These are phyloP conservation scores for Galbula dea DNA, from an alignment of 2,113 vertebrate species.

Conservation along the genomic window DNA sequence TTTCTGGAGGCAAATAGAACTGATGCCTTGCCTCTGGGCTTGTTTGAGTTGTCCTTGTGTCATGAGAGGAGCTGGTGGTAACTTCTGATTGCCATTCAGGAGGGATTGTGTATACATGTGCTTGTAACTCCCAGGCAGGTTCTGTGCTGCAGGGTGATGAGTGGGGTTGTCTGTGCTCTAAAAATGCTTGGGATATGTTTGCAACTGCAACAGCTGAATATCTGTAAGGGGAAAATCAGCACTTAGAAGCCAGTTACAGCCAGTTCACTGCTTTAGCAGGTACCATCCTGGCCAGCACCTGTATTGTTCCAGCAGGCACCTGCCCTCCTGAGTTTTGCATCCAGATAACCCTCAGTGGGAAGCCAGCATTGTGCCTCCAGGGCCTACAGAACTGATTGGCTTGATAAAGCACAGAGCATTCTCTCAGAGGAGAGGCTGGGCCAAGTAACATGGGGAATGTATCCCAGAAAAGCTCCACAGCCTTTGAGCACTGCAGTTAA, in stretches of 20 bases:
- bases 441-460: not conserved
- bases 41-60: not conserved
- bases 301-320: constrained; percentile 44
- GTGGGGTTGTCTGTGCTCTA: not conserved
- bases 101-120: not conserved
- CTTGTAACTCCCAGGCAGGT: not conserved
- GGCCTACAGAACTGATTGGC: constrained; percentile 37
- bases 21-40: not conserved
- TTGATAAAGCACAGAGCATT: constrained; percentile 68
- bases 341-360: constrained; percentile 45
- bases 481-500: not conserved
- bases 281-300: constrained; percentile 52
- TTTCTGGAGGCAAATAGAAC: not conserved
- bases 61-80: not conserved
- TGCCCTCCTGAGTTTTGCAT: constrained; percentile 24
- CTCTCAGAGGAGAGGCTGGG: not conserved
- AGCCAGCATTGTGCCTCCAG: constrained; percentile 1
- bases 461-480: not conserved
- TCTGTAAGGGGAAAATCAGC: not conserved
- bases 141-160: not conserved
- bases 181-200: not conserved
- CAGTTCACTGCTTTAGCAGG: constrained; percentile 38
- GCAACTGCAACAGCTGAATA: not conserved
- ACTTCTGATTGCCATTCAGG: not conserved
- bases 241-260: constrained; percentile 16